Evolutionary conservation across 2,113 vertebrate genomes (phyloP), one percentile per base, ranked within the genome.

Genomic region (Odontophorus gujanensis): DNA sequence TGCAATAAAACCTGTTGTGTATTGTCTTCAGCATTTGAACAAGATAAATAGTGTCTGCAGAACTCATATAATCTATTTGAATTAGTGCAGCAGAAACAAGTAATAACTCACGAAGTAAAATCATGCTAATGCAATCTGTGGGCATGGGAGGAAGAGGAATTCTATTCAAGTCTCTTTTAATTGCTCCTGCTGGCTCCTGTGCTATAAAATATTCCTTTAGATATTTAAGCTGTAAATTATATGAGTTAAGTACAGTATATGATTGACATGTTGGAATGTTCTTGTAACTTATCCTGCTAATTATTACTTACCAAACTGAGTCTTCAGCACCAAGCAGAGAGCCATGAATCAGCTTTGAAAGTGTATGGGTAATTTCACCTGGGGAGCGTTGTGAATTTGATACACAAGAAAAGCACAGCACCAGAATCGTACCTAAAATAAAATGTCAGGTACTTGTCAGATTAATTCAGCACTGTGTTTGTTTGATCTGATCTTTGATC

Each of bases 401-500:
- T 79, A 71, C 11, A 47, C 34, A 14, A 20, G 55, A 57, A 69
- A 76, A 48, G 30, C 68, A 86, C 80, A 75, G 90, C 38, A 4
- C 6, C 75, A 73, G 14, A 57, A 67, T 81, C 67, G 72, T 71
- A 87, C 50, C 34, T 92, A 91, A 94, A 93, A 86, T 87, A 40
- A 92, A 94, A 51, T 83, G 80, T 92, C 79, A 85, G 53, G 45
- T 94, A 69, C 45, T 45, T 93, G 69, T 87, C 93, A 93, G 76
- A 91, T 94, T 91, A 93, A 93, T 87, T 94, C 71, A 90, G 53
- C 85, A 78, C 78, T 93, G 83, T 72, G 36, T 82, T 42, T 88
- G 83, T 90, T 95, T 97, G 80, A 83, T 96, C 76, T 93, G 79
- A 85, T 93, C 67, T 95, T 93, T 96, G 88, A 97, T 97, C 94